Conservation (phyloP, 2,888 invertebrate genomes). For the Argyra leucocephala region DNA sequence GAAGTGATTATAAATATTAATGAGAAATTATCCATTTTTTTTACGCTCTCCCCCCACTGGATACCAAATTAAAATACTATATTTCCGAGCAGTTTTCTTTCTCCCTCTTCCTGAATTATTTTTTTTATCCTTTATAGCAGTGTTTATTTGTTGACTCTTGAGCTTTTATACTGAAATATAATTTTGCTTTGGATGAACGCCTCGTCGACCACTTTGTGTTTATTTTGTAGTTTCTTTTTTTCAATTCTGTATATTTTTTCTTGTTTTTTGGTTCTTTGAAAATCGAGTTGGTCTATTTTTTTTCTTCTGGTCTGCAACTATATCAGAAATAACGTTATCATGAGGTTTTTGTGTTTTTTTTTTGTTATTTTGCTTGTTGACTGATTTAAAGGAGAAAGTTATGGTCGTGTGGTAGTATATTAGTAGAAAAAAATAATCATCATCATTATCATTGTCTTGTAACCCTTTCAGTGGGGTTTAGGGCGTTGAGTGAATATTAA, state of each 20-base stretch:
- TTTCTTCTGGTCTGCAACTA: too few relatives aligned
- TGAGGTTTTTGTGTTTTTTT: background rate
- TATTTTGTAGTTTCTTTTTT: background rate
- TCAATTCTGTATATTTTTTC: background rate
- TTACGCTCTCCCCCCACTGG: too few relatives aligned
- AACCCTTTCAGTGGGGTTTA: too few relatives aligned
- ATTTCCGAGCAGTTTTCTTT: background rate
- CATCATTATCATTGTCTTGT: too few relatives aligned
- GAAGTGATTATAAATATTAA: slow-evolving; percentile 3
- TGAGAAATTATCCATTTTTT: background rate
- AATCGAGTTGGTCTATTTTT: background rate
- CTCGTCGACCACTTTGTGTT: background rate
- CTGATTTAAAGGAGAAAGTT: too few relatives aligned
- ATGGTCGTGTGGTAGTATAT: too few relatives aligned
- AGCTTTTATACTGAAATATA: background rate
- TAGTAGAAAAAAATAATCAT: too few relatives aligned
- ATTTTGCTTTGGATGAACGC: background rate
- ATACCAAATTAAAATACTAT: too few relatives aligned
- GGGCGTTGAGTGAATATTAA: too few relatives aligned
- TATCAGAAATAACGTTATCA: too few relatives aligned
- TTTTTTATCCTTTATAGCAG: background rate
- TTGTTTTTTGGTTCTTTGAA: background rate
- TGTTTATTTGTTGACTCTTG: slow-evolving; percentile 3
- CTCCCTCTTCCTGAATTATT: background rate
- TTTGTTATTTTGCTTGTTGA: too few relatives aligned